phyloP scores from a whole-genome alignment of 2,113 vertebrate species.

The Thamnophis sirtalis region DNA sequence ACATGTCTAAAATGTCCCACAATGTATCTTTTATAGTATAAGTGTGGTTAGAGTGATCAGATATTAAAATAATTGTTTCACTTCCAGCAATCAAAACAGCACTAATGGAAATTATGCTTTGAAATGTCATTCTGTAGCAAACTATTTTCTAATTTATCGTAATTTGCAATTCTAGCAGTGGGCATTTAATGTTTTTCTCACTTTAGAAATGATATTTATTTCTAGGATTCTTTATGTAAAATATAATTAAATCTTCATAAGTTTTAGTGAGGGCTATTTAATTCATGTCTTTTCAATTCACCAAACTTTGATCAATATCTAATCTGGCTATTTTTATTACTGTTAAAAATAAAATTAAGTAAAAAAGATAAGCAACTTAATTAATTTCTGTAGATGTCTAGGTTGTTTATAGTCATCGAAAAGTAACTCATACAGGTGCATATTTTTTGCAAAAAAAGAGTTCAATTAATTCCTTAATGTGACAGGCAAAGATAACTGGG shows the following conservation, averaged over 20 bases:
- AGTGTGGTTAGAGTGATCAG: not conserved
- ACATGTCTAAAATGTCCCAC: not conserved
- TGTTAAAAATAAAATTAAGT: constrained; percentile 25
- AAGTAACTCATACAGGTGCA: constrained; percentile 36
- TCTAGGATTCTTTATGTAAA: not conserved
- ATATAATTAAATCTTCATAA: constrained; percentile 19
- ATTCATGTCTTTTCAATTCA: not conserved
- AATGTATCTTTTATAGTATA: not conserved
- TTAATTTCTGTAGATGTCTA: not conserved
- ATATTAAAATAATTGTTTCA: not conserved
- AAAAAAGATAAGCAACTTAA: constrained; percentile 5
- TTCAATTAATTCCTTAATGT: constrained; percentile 37
- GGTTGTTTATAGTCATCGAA: constrained; percentile 5
- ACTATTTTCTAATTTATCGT: not conserved
- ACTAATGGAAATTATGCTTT: not conserved
- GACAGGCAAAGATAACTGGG: constrained; percentile 45
- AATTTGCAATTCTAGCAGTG: not conserved
- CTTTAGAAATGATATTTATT: not conserved
- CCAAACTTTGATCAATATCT: not conserved
- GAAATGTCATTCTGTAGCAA: not conserved
- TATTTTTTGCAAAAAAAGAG: not conserved
- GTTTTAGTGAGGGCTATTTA: not conserved
- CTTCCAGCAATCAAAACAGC: not conserved
- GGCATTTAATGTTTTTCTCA: not conserved
- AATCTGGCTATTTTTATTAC: not conserved